phyloP scores from a whole-genome alignment of 2,797 vertebrate species.

The Brachymystax lenok region DNA sequence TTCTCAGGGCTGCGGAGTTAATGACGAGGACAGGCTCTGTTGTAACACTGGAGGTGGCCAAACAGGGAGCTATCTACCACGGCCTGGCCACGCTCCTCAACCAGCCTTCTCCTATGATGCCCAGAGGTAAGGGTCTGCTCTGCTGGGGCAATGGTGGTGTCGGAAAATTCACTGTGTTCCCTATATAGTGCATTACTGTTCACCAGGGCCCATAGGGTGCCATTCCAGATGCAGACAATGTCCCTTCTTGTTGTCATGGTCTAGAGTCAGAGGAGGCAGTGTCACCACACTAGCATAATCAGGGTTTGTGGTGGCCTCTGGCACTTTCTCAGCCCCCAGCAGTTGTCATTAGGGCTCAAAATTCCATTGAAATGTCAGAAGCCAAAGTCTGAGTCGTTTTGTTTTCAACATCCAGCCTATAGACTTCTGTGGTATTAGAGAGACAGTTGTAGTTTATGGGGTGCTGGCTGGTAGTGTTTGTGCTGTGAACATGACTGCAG shows the following conservation, averaged over 20 bases:
- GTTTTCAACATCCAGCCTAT: neutral
- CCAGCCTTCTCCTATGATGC: constrained; percentile 97
- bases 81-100: constrained; percentile 95
- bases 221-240: constrained; percentile 40
- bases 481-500: neutral
- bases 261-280: constrained; percentile 23
- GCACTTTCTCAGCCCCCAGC: neutral
- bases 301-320: constrained; percentile 51
- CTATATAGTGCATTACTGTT: too few species aligned
- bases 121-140: constrained; percentile 78
- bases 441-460: neutral
- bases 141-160: neutral
- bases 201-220: too few species aligned
- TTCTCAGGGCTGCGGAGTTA: constrained; percentile 91
- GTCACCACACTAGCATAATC: constrained; percentile 33
- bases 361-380: neutral
- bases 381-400: neutral
- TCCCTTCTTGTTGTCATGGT: constrained; percentile 31
- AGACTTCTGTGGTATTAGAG: neutral
- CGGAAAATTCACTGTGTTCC: too few species aligned
- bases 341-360: neutral
- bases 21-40: constrained; percentile 98
- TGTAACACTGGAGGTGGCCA: constrained; percentile 96
- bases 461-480: neutral
- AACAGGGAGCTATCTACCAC: constrained; percentile 98